Percentiles rank a stretch among this genome's conserved stretches.
Evolutionary conservation across 1,140 invertebrate genomes (phyloP).

Genomic region (Formica selysi): DNA sequence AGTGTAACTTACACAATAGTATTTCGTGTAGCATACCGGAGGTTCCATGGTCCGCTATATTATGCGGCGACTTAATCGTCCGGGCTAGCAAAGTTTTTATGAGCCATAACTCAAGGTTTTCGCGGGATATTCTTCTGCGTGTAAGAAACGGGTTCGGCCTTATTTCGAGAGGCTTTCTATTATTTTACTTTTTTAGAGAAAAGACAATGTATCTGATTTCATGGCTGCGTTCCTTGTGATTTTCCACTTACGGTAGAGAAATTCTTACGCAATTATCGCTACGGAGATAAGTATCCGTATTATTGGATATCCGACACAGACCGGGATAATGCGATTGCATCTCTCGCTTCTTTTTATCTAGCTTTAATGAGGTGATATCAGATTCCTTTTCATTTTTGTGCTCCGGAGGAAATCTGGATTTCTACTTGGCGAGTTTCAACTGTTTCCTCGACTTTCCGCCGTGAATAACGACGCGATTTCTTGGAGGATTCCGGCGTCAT

Average conservation of each 20-base stretch:
- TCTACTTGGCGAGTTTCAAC: constrained; percentile 65
- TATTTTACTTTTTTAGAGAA: constrained; percentile 56
- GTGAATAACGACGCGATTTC: constrained; percentile 67
- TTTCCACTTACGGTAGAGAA: constrained; percentile 6
- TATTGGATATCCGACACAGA: constrained; percentile 11
- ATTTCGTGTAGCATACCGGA: not conserved
- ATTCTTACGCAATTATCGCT: not conserved
- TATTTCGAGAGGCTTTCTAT: constrained; percentile 52
- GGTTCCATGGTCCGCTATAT: constrained; percentile 69
- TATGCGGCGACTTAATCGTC: constrained; percentile 81
- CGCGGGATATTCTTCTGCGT: constrained; percentile 72
- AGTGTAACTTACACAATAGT: constrained; percentile 37
- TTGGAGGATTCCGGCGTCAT: constrained; percentile 25
- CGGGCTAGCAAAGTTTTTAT: constrained; percentile 81
- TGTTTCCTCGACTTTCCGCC: constrained; percentile 70
- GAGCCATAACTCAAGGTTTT: constrained; percentile 80
- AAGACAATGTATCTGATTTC: constrained; percentile 25
- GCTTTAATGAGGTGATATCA: constrained; percentile 74
- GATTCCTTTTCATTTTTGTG: constrained; percentile 50
- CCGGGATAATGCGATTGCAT: constrained; percentile 42
- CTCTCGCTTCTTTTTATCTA: constrained; percentile 59
- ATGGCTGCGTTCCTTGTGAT: not conserved
- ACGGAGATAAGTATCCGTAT: not conserved
- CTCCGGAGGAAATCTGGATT: constrained; percentile 53
- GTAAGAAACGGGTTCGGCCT: constrained; percentile 46